These are phyloP conservation scores for Drosophila kurseongensis DNA, from an alignment of 1,140 invertebrate species.

Conservation along the genomic window DNA sequence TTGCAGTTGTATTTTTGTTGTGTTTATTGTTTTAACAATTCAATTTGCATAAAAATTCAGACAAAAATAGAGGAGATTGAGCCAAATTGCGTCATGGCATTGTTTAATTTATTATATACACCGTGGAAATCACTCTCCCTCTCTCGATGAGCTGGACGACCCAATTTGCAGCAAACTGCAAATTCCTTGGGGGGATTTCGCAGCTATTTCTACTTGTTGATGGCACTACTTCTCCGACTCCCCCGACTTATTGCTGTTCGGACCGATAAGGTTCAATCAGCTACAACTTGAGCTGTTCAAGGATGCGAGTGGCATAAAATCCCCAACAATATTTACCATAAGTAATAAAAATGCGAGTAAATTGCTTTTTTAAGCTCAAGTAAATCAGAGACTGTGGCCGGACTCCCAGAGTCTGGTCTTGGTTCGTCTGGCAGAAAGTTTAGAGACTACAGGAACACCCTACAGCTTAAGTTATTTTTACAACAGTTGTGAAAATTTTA, in stretches of 20 bases:
- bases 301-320: constrained; percentile 69
- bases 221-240: background rate
- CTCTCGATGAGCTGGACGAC: constrained; percentile 18
- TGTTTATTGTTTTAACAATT: constrained; percentile 70
- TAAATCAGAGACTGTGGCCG: constrained; percentile 51
- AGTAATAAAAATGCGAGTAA: constrained; percentile 73
- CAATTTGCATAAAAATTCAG: constrained; percentile 55
- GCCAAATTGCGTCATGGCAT: constrained; percentile 55
- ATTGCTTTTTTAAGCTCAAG: constrained; percentile 69
- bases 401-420: constrained; percentile 23
- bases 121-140: constrained; percentile 31
- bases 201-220: constrained; percentile 43
- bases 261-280: constrained; percentile 52
- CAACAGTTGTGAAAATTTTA: too few relatives aligned
- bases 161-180: constrained; percentile 38
- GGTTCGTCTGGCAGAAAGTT: background rate
- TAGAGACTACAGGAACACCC: constrained; percentile 3
- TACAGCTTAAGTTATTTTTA: background rate
- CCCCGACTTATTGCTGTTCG: constrained; percentile 13
- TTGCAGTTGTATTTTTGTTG: constrained; percentile 50
- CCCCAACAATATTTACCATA: constrained; percentile 66
- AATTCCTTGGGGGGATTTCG: constrained; percentile 41
- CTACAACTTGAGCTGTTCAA: constrained; percentile 54
- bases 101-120: constrained; percentile 45
- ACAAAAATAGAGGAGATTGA: constrained; percentile 36